phyloP scores from a whole-genome alignment of 1,140 invertebrate genomes.

The Rhizoglyphus robini region DNA sequence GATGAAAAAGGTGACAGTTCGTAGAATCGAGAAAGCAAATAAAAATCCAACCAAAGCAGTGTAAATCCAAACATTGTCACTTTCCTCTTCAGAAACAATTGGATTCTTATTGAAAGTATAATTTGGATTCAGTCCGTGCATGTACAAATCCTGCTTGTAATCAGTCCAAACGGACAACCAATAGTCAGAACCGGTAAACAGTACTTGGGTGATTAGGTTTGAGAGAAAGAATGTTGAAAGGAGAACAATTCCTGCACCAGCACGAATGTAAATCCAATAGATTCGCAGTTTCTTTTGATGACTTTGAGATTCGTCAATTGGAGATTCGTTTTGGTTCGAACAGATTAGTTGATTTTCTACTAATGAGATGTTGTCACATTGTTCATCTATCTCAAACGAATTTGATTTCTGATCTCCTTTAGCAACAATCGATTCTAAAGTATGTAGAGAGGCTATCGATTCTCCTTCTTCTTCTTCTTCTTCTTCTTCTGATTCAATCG shows the following conservation, averaged over 20 bases:
- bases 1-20: constrained; percentile 57
- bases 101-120: not conserved
- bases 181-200: constrained; percentile 29
- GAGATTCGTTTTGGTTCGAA: not conserved
- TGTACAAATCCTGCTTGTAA: not conserved
- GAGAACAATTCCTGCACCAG: constrained; percentile 23
- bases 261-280: constrained; percentile 25
- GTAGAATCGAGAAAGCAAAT: constrained; percentile 34
- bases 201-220: constrained; percentile 25
- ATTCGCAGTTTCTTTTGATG: constrained; percentile 8
- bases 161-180: constrained; percentile 27
- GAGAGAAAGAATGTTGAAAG: constrained; percentile 22
- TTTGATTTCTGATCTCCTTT: too few relatives aligned
- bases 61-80: not conserved
- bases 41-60: constrained; percentile 26
- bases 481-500: not conserved
- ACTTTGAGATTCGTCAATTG: not conserved
- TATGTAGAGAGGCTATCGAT: not conserved
- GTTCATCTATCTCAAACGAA: not conserved
- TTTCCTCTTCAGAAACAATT: not conserved
- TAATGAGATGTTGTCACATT: not conserved
- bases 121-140: too few relatives aligned
- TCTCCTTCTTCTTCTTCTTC: not conserved
- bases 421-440: not conserved
- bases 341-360: not conserved